Evolutionary conservation across 2,888 invertebrate genomes (phyloP).

Genomic region (Geophilus truncorum): DNA sequence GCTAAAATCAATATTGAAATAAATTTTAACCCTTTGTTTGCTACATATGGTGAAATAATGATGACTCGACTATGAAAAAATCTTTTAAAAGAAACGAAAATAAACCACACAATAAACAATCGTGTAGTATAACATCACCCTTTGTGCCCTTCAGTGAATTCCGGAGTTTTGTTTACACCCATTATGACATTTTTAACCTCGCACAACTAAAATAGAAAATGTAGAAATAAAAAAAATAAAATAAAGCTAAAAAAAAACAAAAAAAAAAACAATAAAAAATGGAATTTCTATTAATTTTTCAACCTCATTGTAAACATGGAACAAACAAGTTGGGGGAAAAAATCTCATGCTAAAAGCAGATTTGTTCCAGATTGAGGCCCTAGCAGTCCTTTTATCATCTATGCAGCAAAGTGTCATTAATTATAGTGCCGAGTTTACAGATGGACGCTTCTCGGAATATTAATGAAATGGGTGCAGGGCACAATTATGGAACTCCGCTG

Average conservation of each 20-base stretch:
- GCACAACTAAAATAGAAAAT: too few relatives aligned
- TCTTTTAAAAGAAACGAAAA: neutral
- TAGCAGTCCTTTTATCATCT: conserved; percentile 4
- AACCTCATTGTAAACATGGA: neutral
- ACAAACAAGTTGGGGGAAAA: neutral
- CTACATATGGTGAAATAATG: neutral
- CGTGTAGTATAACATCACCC: neutral
- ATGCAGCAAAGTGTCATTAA: conserved; percentile 22
- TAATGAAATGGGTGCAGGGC: conserved; percentile 27
- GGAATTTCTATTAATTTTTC: neutral
- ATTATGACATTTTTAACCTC: neutral
- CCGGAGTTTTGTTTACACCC: neutral
- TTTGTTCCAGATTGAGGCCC: conserved; percentile 23
- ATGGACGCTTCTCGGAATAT: conserved; percentile 25
- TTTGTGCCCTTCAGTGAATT: neutral
- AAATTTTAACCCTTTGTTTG: neutral
- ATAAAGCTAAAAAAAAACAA: neutral
- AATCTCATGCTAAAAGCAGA: neutral
- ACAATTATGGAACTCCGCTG: conserved; percentile 27
- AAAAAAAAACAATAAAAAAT: neutral
- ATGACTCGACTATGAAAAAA: neutral
- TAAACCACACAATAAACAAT: neutral
- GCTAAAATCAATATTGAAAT: neutral
- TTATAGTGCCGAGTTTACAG: conserved; percentile 24
- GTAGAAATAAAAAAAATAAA: too few relatives aligned